Base-by-base conservation (phyloP, 2,113 vertebrate species). In the Leptobrachium ailaonicum region DNA sequence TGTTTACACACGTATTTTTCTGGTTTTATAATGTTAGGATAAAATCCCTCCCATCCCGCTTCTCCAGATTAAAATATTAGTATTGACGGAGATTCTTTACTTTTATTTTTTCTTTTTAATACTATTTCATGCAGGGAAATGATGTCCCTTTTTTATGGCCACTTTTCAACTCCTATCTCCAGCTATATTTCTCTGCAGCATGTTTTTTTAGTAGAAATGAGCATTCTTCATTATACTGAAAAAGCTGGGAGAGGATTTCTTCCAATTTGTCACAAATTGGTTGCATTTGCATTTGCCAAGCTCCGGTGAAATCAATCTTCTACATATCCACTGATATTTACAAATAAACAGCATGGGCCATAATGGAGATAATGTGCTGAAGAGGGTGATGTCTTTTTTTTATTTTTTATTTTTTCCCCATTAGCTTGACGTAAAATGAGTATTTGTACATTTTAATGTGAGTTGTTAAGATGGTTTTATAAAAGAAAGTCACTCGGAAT, bases 251-350 rank as follows among this genome's bases (percentile, higher is more conserved):
- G 71, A 73, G 71, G 77, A 80, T 73, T 80, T 67, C 77, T 80
- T 80, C 70, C 77, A 80, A 80, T 80, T 80, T 80, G 77, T 73
- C 77, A 80, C 77, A 80, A 80, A 80, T 80, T 80, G 77, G 77
- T 80, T 70, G 67, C 66, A 80, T 80, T 80, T 80, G 77, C 77
- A 80, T 80, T 80, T 80, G 77, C 77, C 77, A 80, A 80, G 77
- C 77, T 80, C 70, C 66, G 53, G 62, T 11, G 47, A 80, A 80
- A 80, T 80, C 77, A 80, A 80, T 80, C 77, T 67, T 73, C 8
- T 63, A n/a, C 63, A 71, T 73, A 73, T 73, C 70, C 71, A 6
- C 60, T 14, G 77, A 80, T 80, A 80, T 73, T 80, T 80, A 80
- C 77, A 80, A 80, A 73, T 80, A 73, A 80, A 80, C 77, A 73